Percentiles rank a stretch among this genome's conserved stretches.
Conservation (phyloP, 2,797 vertebrate species). For the Phoeniculus purpureus region DNA sequence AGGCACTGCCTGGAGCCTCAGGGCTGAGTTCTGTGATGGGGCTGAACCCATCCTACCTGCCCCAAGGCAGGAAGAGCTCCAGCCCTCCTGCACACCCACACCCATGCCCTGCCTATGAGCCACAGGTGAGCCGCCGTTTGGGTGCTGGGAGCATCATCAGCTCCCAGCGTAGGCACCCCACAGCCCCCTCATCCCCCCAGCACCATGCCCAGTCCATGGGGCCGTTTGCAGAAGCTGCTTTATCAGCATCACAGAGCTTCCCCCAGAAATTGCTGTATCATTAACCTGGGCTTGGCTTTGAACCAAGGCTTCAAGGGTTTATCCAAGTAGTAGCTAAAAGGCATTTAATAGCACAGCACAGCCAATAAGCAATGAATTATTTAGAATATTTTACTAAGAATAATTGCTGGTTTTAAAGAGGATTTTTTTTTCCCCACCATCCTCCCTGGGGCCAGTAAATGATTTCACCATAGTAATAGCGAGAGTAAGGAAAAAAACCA, state of each 20-base stretch:
- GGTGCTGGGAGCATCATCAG: background rate
- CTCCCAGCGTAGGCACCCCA: background rate
- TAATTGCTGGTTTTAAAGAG: constrained; percentile 60
- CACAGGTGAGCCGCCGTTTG: background rate
- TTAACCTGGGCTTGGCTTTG: constrained; percentile 49
- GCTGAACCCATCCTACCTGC: fast-evolving
- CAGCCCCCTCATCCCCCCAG: background rate
- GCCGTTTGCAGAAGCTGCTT: background rate
- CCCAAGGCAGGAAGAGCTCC: background rate
- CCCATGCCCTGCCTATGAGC: no score
- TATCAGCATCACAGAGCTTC: fast-evolving
- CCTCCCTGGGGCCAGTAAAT: constrained; percentile 44
- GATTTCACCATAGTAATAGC: background rate
- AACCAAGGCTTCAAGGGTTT: constrained; percentile 46
- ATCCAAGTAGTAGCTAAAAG: constrained; percentile 57
- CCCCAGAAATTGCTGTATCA: background rate
- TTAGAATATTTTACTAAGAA: constrained; percentile 70
- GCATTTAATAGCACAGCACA: constrained; percentile 59
- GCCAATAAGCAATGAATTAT: constrained; percentile 70
- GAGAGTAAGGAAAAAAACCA: background rate
- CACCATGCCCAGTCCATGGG: fast-evolving
- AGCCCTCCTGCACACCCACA: background rate
- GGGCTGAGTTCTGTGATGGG: fast-evolving
- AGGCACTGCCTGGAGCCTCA: background rate
- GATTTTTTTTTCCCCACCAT: fast-evolving